These are phyloP conservation scores for Sycophila sp. DNA, from an alignment of 1,140 invertebrate species.

Conservation along the genomic window DNA sequence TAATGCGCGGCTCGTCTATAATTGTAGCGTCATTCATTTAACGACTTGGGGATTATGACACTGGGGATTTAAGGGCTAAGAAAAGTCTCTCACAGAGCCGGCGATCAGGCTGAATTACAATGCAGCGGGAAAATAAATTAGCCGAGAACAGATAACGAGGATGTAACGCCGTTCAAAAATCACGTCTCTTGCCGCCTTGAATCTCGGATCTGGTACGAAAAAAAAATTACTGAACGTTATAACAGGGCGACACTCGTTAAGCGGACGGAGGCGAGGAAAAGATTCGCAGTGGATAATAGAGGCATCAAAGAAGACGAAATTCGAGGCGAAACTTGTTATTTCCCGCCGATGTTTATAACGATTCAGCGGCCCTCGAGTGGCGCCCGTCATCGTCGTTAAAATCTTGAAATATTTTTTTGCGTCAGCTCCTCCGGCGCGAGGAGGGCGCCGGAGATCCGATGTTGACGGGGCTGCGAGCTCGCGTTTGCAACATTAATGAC, in stretches of 20 bases:
- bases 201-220: too few species aligned
- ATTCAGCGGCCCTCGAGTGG: neutral
- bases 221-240: too few species aligned
- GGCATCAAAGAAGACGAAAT: conserved; percentile 6
- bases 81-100: too few species aligned
- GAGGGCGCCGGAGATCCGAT: too few species aligned
- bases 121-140: neutral
- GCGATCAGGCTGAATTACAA: too few species aligned
- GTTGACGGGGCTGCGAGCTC: too few species aligned
- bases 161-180: too few species aligned
- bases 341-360: neutral
- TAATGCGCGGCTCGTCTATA: too few species aligned
- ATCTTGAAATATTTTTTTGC: conserved; percentile 11
- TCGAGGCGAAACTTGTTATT: conserved; percentile 14
- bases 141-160: too few species aligned
- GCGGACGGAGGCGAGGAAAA: neutral
- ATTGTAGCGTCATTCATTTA: neutral
- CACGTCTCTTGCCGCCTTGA: too few species aligned
- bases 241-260: neutral
- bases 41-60: neutral
- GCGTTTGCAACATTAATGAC: neutral
- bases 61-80: neutral
- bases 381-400: conserved; percentile 13
- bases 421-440: too few species aligned
- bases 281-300: too few species aligned